Evolutionary conservation across 2,113 vertebrate genomes (phyloP).

Genomic region (Pandion haliaetus): DNA sequence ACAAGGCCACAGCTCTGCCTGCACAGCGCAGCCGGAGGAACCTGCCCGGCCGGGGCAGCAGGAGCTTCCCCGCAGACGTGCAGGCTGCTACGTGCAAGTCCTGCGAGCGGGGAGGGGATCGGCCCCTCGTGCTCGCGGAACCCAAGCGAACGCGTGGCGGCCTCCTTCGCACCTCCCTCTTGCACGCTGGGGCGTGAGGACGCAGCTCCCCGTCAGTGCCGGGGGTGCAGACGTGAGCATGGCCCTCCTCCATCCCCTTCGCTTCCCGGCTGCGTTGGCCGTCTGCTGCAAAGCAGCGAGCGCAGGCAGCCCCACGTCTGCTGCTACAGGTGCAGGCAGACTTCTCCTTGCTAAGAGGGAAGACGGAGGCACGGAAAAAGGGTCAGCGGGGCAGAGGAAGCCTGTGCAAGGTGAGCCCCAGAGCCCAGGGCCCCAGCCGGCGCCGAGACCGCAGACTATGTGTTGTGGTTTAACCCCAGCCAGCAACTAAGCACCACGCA

Average conservation of each 20-base stretch:
- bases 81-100: background rate
- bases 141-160: accelerated
- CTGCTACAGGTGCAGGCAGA: background rate
- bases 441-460: background rate
- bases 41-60: background rate
- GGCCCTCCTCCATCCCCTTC: background rate
- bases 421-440: background rate
- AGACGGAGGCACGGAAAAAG: background rate
- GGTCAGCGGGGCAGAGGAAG: background rate
- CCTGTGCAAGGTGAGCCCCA: background rate
- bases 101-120: background rate
- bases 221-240: accelerated
- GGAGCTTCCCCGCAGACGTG: background rate
- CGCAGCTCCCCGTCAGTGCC: accelerated
- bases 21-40: background rate
- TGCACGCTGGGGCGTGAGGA: accelerated
- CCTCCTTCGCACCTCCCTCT: background rate
- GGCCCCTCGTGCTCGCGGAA: background rate
- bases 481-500: too few relatives aligned
- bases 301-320: background rate
- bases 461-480: too few relatives aligned
- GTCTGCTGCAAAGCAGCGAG: accelerated
- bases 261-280: background rate
- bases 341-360: background rate
- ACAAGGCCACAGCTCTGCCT: background rate